These are phyloP conservation scores for Formica selysi DNA, from an alignment of 1,140 invertebrate genomes.

Conservation along the genomic window DNA sequence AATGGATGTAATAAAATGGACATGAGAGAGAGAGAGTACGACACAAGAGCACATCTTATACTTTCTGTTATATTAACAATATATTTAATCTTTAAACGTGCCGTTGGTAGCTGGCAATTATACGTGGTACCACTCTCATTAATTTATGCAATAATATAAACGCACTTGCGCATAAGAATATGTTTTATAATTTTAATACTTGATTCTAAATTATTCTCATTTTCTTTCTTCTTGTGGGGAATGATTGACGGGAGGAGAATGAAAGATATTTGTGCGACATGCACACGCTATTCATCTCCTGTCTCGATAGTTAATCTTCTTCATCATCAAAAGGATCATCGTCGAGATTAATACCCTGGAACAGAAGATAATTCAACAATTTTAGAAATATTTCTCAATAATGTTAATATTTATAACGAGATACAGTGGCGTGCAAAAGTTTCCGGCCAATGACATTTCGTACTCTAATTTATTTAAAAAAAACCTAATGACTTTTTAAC, in stretches of 20 bases:
- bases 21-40: background rate
- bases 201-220: conserved; percentile 60
- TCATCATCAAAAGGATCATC: conserved; percentile 87
- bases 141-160: conserved; percentile 64
- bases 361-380: conserved; percentile 64
- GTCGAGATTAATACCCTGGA: conserved; percentile 89
- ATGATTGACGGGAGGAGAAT: conserved; percentile 73
- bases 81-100: conserved; percentile 77
- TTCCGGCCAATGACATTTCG: too few relatives aligned
- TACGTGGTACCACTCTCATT: conserved; percentile 30
- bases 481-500: too few relatives aligned
- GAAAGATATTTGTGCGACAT: conserved; percentile 56
- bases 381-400: background rate
- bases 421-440: too few relatives aligned
- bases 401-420: background rate
- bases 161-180: conserved; percentile 66
- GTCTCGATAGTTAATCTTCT: conserved; percentile 83
- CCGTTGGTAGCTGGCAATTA: conserved; percentile 38
- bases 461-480: too few relatives aligned
- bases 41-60: conserved; percentile 1
- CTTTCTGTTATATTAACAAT: conserved; percentile 80
- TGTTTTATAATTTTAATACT: conserved; percentile 66
- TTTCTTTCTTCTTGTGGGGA: conserved; percentile 63
- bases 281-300: conserved; percentile 35
- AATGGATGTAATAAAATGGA: conserved; percentile 16